Conservation (phyloP, 64 coral and sea anemone species). For the Exaiptasia diaphana region DNA sequence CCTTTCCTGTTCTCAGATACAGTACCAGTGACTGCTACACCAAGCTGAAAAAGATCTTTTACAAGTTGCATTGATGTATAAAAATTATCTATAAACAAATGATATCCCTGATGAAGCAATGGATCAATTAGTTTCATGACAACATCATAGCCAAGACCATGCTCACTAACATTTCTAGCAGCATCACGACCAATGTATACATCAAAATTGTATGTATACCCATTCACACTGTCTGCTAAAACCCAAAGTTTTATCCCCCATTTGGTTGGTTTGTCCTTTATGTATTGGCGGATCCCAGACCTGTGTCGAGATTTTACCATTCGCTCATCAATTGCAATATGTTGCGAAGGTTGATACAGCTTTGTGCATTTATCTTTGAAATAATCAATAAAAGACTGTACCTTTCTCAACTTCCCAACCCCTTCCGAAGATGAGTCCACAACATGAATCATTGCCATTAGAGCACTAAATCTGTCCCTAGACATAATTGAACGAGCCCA, state of each 20-base stretch:
- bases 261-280: slow-evolving; percentile 54
- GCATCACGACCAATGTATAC: neutral
- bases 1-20: slow-evolving; percentile 32
- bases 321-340: slow-evolving; percentile 61
- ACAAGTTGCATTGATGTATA: slow-evolving; percentile 39
- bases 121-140: slow-evolving; percentile 46
- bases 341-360: slow-evolving; percentile 50
- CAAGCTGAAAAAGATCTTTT: slow-evolving; percentile 59
- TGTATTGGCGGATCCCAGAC: slow-evolving; percentile 51
- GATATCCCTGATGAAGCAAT: slow-evolving; percentile 47
- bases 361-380: slow-evolving; percentile 36
- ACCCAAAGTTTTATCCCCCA: slow-evolving; percentile 56
- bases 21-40: slow-evolving; percentile 32
- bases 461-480: slow-evolving; percentile 16
- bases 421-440: slow-evolving; percentile 35
- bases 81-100: slow-evolving; percentile 65
- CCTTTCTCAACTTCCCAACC: slow-evolving; percentile 33
- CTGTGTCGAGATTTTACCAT: slow-evolving; percentile 59
- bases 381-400: slow-evolving; percentile 27
- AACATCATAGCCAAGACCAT: slow-evolving; percentile 39
- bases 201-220: slow-evolving; percentile 35
- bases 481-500: slow-evolving; percentile 54
- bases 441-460: slow-evolving; percentile 57
- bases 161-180: neutral
- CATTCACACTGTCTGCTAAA: slow-evolving; percentile 40